Evolutionary conservation across 2,888 invertebrate species (phyloP), one percentile per base, ranked within the genome.

Genomic region (Zeuzera pyrina): DNA sequence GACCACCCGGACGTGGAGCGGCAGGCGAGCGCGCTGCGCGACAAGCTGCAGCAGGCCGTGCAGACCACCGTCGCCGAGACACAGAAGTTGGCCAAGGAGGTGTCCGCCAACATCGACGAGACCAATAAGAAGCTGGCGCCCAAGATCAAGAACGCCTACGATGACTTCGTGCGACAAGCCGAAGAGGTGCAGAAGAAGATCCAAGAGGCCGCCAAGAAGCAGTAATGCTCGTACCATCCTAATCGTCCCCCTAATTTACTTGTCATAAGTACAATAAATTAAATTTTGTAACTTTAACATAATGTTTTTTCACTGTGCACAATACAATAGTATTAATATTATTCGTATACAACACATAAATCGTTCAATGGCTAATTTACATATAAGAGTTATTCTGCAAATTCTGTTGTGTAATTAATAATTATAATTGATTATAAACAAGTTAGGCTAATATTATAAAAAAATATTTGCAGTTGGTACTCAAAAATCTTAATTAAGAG

Each of bases 1-100:
- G 47, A 62, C 23, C 78, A 83, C 63, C 81, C 81, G 34, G 79
- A 81, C 25, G 65, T 81, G 12, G 73, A 81, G 48, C 54, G 66
- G 47, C 63, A 74, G 34, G 74, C 76, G 33, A 30, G 10, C 29
- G 55, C 44, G 13, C 56, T 79, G 30, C 55, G 57, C 31, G 68
- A 72, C 28, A 63, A 64, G 47, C 42, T 83, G 39, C 57, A 64
- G 42, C 16, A 45, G 27, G 70, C 76, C 48, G 59, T 78, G 26
- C 57, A 66, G 54, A 57, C 29, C 57, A 43, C 66, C 36, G 48
- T 67, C 2, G 53, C 68, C 66, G 69, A 74, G 43, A 46, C 62
- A 12, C 66, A 78, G 56, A 73, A 73, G 47, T 49, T 79, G 28
- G 73, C 69, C 15, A 67, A 71, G 55, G 68, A 72, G 35, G 52